These are phyloP conservation scores for Thunnus maccoyii DNA, from an alignment of 2,113 vertebrate species.

Conservation along the genomic window DNA sequence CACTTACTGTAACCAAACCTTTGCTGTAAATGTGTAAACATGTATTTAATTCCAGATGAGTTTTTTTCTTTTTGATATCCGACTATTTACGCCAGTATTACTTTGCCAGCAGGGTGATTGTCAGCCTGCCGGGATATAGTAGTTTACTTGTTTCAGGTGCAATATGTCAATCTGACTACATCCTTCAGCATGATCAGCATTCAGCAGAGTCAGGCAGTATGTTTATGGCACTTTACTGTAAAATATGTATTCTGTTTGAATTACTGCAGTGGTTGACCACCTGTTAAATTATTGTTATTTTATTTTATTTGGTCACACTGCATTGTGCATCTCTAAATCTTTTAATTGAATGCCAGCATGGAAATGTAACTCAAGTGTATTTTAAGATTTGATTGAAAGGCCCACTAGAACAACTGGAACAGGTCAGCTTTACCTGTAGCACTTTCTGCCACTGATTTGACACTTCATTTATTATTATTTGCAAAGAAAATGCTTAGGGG, in stretches of 20 bases:
- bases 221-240: conserved; percentile 72
- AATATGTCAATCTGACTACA: conserved; percentile 27
- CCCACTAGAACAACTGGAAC: conserved; percentile 19
- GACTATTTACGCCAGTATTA: conserved; percentile 52
- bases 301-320: conserved; percentile 11
- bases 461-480: neutral
- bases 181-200: neutral
- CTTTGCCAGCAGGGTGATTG: conserved; percentile 32
- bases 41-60: conserved; percentile 21
- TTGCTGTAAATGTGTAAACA: conserved; percentile 48
- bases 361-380: conserved; percentile 31
- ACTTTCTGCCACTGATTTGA: conserved; percentile 17
- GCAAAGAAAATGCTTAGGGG: neutral
- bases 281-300: conserved; percentile 20
- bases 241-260: conserved; percentile 40
- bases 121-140: conserved; percentile 36
- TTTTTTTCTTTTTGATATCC: conserved; percentile 40
- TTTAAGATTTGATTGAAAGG: conserved; percentile 13
- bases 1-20: conserved; percentile 30
- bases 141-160: conserved; percentile 57
- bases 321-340: conserved; percentile 16
- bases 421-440: conserved; percentile 27
- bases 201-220: neutral
- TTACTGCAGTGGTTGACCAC: conserved; percentile 16
- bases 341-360: conserved; percentile 46